Evolutionary conservation across 2,888 invertebrate species (phyloP), one percentile per base, ranked within the genome.

Genomic region (Galerucella calmariensis): DNA sequence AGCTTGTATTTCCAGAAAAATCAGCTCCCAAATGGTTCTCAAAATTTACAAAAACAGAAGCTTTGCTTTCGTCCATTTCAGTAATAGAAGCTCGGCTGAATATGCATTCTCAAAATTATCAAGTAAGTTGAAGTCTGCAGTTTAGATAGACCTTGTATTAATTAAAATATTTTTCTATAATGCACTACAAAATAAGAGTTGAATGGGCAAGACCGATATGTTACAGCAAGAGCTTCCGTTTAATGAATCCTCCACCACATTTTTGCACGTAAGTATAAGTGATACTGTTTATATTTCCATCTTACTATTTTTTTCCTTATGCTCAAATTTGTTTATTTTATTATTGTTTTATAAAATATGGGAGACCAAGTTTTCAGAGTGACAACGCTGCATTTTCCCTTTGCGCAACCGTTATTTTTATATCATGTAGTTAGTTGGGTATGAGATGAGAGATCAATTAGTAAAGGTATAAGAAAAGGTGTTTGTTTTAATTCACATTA

Each of bases 61-160:
- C 80, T 92, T 89, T 81, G 91, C 91, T 1, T 92, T 92, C 82
- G 87, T 92, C 0, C 91, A 92, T 84, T 91, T 91, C 80, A 76
- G 77, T 12, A 85, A 85, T 16, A 83, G 91, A 62, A 84, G 87
- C 62, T 85, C 87, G 78, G 91, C 91, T 0, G 88, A 88, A 79
- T 62, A 72, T 16, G 88, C 85, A 0, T 79, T 87, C 4, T 24
- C 78, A 4, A 74, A 78, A 56, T 76, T 88, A n/a, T 80, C 81
- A 76, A 82, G 88, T 87, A 82, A 81, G 80, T 77, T 11, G 24
- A 46, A 12, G 41, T 63, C 35, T 0, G 35, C 35, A 41, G 2
- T 41, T 9, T 41, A 5, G 35, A 41, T 41, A 8, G 35, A 41
- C 8, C 35, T 6, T 6, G 9, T 41, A 8, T 41, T 9, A 41